phyloP scores from a whole-genome alignment of 2,797 vertebrate genomes.

The Okamejei kenojei region DNA sequence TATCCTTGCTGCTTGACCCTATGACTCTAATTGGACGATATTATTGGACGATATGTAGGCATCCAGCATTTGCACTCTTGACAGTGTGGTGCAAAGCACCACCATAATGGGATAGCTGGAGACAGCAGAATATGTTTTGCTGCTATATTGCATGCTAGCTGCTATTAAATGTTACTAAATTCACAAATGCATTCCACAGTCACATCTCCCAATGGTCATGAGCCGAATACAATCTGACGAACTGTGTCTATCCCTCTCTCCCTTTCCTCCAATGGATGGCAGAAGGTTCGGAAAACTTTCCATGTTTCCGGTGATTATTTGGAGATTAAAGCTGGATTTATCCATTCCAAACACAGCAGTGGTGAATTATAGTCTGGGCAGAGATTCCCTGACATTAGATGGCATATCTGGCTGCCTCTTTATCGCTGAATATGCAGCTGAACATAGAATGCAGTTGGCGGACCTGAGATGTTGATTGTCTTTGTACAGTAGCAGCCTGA shows the following conservation, averaged over 20 bases:
- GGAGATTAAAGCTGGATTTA: neutral
- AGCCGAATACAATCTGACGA: neutral
- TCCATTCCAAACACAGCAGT: neutral
- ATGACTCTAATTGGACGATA: too few relatives aligned
- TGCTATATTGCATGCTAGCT: neutral
- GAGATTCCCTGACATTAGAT: neutral
- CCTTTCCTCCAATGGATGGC: neutral
- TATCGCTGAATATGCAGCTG: neutral
- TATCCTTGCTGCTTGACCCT: too few relatives aligned
- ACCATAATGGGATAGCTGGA: neutral
- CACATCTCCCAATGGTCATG: neutral
- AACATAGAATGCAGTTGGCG: neutral
- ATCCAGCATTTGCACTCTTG: neutral
- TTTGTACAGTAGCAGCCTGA: too few relatives aligned
- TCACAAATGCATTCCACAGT: neutral
- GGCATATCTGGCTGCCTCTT: neutral
- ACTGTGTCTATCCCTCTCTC: neutral
- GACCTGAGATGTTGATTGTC: too few relatives aligned
- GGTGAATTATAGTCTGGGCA: neutral
- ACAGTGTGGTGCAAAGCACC: neutral
- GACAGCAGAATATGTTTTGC: neutral
- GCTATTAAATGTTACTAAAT: neutral
- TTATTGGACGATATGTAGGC: neutral
- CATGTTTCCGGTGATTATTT: neutral
- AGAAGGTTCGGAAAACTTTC: neutral